Evolutionary conservation across 1,140 invertebrate genomes (phyloP), one percentile per base, ranked within the genome.

Genomic region (Zaprionus nigranus): DNA sequence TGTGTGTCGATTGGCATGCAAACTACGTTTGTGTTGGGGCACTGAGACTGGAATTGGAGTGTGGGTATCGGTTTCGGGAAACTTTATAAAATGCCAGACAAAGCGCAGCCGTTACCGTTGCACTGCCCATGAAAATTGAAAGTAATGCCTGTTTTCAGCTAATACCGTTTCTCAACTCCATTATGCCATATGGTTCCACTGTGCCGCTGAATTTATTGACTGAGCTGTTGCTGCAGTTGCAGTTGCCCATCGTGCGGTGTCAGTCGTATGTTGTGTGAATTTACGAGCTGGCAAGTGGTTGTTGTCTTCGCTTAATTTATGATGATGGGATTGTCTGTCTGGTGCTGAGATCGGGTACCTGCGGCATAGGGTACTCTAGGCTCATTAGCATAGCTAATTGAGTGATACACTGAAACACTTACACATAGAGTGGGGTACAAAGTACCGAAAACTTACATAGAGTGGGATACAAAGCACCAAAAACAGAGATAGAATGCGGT

Each of bases 301-400:
- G 38, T 56, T 36, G 60, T 60, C 61, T 68, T 63, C 66, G 53
- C 53, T 75, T 87, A 75, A 88, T 87, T 87, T 87, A 87, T 84
- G 81, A 38, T 87, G 74, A 78, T 81, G 73, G 81, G 58, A 58
- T 59, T 49, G 43, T 40, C 57, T 43, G 26, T 51, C 57, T 43
- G 26, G 49, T 38, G 60, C n/a, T 20, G 63, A 28, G 64, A 7
- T 59, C 15, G 40, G 38, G 15, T 51, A 51, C 57, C 24, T 40
- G 34, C 24, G 28, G 11, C 3, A n/a, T 53, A 26, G 36, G 43
- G 36, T 30, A 15, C 56, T n/a, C 5, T 49, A 56, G 67, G 67
- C 81, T 79, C 73, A 87, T 87, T 87, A 81, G 81, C 84, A 88
- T 84, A 87, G 64, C 71, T 87, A 88, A 87, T 87, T 88, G 75